These are phyloP conservation scores for Nasonia vitripennis DNA, from an alignment of 1,140 invertebrate species.

Conservation along the genomic window DNA sequence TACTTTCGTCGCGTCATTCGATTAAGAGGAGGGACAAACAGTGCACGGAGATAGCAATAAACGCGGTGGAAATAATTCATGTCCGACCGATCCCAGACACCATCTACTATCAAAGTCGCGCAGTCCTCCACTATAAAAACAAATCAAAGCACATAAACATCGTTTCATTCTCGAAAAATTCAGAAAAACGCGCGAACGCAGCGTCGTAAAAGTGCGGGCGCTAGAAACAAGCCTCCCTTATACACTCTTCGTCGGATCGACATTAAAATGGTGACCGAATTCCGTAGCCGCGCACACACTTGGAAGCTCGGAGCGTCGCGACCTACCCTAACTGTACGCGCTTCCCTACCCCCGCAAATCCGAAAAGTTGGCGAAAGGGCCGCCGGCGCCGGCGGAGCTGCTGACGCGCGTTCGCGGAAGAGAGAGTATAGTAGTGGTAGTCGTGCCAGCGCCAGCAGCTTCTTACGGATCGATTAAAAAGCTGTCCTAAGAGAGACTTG, in stretches of 20 bases:
- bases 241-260: conserved; percentile 64
- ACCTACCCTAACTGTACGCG: conserved; percentile 69
- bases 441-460: conserved; percentile 40
- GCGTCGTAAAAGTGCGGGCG: conserved; percentile 28
- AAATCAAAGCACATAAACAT: too few relatives aligned
- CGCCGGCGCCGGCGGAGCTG: conserved; percentile 41
- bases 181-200: not conserved
- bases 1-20: too few relatives aligned
- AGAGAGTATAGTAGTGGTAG: not conserved
- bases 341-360: conserved; percentile 51
- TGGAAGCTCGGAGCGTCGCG: conserved; percentile 55
- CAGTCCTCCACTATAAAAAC: too few relatives aligned
- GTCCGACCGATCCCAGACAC: too few relatives aligned
- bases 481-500: conserved; percentile 52
- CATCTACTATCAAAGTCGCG: too few relatives aligned
- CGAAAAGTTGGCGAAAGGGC: conserved; percentile 45
- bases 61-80: too few relatives aligned
- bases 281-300: conserved; percentile 56
- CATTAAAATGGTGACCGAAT: conserved; percentile 76
- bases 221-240: not conserved
- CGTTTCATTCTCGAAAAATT: not conserved
- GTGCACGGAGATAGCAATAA: too few relatives aligned
- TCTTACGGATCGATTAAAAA: conserved; percentile 50
- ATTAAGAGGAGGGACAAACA: too few relatives aligned
- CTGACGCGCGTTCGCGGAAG: conserved; percentile 11